phyloP scores from a whole-genome alignment of 2,113 vertebrate species.

The Odontophorus gujanensis region DNA sequence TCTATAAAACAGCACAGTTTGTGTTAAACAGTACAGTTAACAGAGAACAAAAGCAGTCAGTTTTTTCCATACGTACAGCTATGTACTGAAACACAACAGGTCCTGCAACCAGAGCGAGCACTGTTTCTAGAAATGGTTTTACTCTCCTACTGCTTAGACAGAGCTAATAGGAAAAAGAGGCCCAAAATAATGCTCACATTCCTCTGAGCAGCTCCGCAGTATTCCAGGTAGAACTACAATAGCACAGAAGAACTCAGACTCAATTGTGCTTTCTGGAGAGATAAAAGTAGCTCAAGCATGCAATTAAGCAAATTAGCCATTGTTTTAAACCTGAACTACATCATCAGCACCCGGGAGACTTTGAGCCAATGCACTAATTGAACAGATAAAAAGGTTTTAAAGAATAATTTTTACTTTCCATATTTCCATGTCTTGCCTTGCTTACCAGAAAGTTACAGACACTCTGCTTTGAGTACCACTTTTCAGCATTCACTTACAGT shows the following conservation, averaged over 20 bases:
- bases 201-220: not conserved
- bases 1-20: not conserved
- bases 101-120: not conserved
- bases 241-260: not conserved
- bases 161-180: not conserved
- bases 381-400: not conserved
- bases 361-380: not conserved
- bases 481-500: not conserved
- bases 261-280: not conserved
- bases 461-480: not conserved
- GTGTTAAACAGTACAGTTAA: not conserved
- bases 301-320: not conserved
- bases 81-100: rapidly evolving
- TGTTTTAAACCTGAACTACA: not conserved
- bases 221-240: not conserved
- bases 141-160: not conserved
- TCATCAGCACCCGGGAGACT: not conserved
- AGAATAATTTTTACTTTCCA: not conserved
- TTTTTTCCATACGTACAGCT: not conserved
- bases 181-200: rapidly evolving
- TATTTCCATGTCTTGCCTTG: not conserved
- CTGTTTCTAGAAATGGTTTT: not conserved
- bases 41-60: not conserved
- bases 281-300: not conserved
- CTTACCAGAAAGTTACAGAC: not conserved